A percentile compares a stretch with the other conserved stretches of the same genome.
Evolutionary conservation across 2,888 invertebrate species (phyloP).

Genomic region (Epinotia bilunana): DNA sequence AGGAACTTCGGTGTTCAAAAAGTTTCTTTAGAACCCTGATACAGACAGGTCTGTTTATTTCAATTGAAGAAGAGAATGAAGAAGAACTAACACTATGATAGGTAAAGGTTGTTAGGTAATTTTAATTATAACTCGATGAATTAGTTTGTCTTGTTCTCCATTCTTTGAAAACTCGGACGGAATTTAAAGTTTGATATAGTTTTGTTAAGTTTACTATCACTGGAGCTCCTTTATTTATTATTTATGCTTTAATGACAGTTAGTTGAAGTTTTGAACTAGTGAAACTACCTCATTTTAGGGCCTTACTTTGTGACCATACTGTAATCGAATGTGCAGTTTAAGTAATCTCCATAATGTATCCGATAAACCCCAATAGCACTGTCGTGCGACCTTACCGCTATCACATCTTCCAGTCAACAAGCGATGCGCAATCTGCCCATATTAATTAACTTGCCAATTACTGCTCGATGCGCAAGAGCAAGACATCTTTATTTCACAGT

Average conservation of each 20-base stretch:
- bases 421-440: slow-evolving; percentile 49
- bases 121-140: too few species aligned
- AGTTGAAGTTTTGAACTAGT: not conserved
- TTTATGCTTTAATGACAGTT: not conserved
- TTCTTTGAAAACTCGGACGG: too few species aligned
- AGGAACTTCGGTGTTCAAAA: not conserved
- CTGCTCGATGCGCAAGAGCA: slow-evolving; percentile 41
- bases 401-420: slow-evolving; percentile 45
- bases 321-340: slow-evolving; percentile 19
- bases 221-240: not conserved
- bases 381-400: slow-evolving; percentile 44
- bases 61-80: not conserved
- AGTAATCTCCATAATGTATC: slow-evolving; percentile 35
- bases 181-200: too few species aligned
- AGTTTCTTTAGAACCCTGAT: not conserved
- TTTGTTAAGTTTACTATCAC: not conserved
- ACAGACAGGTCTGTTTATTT: not conserved
- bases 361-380: slow-evolving; percentile 23
- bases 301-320: not conserved
- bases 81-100: too few species aligned
- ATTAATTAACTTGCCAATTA: slow-evolving; percentile 55
- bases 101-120: too few species aligned
- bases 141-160: too few species aligned
- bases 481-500: slow-evolving; percentile 57
- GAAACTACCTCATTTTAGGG: not conserved